A percentile compares a stretch with the other conserved stretches of the same genome.
Conservation (phyloP, 2,797 vertebrate genomes). For the Danio jaintianensis region DNA sequence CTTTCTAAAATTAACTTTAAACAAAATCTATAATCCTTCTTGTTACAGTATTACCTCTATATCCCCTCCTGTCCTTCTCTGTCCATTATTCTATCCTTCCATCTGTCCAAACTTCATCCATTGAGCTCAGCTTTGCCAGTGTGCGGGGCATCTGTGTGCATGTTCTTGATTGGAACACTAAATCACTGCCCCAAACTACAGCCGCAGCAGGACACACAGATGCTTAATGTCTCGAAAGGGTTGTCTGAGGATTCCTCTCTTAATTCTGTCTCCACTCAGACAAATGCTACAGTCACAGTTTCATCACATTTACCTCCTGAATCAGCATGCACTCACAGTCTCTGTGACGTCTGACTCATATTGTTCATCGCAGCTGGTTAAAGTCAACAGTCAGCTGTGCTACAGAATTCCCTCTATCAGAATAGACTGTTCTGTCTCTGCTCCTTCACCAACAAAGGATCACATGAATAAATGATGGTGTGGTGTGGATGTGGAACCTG, state of each 20-base stretch:
- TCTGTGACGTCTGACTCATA: background rate
- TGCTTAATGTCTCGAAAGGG: conserved; percentile 14
- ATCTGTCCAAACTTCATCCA: conserved; percentile 53
- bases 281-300: conserved; percentile 5
- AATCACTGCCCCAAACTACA: conserved; percentile 25
- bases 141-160: conserved; percentile 23
- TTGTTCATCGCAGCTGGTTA: conserved; percentile 10
- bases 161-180: conserved; percentile 34
- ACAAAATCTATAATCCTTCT: conserved; percentile 58
- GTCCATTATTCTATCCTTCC: conserved; percentile 62
- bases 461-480: conserved; percentile 24
- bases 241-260: conserved; percentile 30
- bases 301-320: background rate
- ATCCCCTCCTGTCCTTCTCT: conserved; percentile 23
- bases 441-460: conserved; percentile 22
- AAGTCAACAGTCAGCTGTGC: background rate
- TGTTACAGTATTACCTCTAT: conserved; percentile 34
- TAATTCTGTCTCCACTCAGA: background rate
- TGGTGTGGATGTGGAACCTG: conserved; percentile 41
- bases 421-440: conserved; percentile 16
- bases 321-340: background rate
- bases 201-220: conserved; percentile 16
- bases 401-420: conserved; percentile 7
- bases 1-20: conserved; percentile 48
- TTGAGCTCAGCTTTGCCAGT: conserved; percentile 45